Percentiles rank a stretch among this genome's conserved stretches.
phyloP scores from a whole-genome alignment of 2,113 vertebrate species.

The Sigmodon hispidus region DNA sequence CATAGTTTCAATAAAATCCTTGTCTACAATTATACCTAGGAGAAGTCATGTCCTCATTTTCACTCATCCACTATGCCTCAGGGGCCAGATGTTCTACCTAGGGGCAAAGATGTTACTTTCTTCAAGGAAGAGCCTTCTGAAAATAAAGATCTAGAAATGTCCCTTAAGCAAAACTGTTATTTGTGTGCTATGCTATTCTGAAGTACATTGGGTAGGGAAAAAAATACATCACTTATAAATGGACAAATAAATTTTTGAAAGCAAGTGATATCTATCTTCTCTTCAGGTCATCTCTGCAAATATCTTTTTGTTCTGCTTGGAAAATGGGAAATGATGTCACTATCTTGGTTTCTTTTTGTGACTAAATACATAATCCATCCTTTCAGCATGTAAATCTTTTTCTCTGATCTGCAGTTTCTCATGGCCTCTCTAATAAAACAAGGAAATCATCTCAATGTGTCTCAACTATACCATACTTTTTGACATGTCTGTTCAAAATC shows the following conservation, averaged over 20 bases:
- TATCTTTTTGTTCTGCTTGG: conserved; percentile 51
- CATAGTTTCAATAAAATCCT: not conserved
- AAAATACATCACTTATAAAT: conserved; percentile 35
- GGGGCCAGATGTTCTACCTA: conserved; percentile 22
- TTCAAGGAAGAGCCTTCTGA: not conserved
- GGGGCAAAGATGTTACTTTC: conserved; percentile 42
- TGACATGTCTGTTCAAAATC: conserved; percentile 54
- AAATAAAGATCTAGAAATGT: not conserved
- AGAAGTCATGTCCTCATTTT: not conserved
- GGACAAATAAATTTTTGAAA: conserved; percentile 57
- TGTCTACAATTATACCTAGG: too few relatives aligned
- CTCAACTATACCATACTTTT: conserved; percentile 3
- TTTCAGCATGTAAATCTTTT: conserved; percentile 55
- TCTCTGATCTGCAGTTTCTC: conserved; percentile 54
- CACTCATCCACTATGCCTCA: not conserved
- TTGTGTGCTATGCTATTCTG: not conserved
- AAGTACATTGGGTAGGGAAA: not conserved
- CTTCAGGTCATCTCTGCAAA: conserved; percentile 28
- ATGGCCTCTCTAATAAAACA: conserved; percentile 46
- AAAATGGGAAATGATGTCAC: conserved; percentile 55
- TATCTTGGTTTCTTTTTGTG: conserved; percentile 29
- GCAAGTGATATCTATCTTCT: conserved; percentile 8
- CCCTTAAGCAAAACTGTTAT: conserved; percentile 27
- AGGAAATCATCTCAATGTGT: conserved; percentile 49
- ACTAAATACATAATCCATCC: conserved; percentile 48